A percentile compares a stretch with the other conserved stretches of the same genome.
Evolutionary conservation across 2,797 vertebrate species (phyloP).

Genomic region (Bovichtus diacanthus): DNA sequence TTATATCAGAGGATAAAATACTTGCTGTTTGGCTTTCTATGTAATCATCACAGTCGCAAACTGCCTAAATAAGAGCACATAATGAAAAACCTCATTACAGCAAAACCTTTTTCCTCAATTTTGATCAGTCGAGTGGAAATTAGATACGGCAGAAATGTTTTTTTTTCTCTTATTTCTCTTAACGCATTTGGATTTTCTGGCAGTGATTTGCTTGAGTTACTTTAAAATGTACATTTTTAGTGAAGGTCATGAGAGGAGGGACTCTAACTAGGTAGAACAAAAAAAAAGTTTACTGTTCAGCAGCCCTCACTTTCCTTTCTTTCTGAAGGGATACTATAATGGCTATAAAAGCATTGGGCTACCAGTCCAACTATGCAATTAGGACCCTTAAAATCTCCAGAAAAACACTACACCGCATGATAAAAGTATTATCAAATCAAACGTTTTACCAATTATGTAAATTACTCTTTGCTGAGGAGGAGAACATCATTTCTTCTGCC

Average conservation of each 20-base stretch:
- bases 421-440: not conserved
- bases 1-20: constrained; percentile 5
- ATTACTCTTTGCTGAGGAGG: not conserved
- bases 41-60: constrained; percentile 10
- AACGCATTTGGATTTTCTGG: constrained; percentile 24
- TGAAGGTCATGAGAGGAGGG: not conserved
- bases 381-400: not conserved
- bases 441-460: constrained; percentile 11
- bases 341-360: not conserved
- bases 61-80: constrained; percentile 16
- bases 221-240: constrained; percentile 22
- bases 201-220: not conserved
- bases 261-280: not conserved
- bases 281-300: not conserved
- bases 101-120: not conserved
- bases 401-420: not conserved
- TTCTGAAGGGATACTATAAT: constrained; percentile 1
- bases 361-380: not conserved
- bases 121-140: constrained; percentile 14
- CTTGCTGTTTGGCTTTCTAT: not conserved
- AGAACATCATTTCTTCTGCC: not conserved
- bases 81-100: constrained; percentile 35
- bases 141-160: not conserved
- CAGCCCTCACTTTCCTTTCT: not conserved
- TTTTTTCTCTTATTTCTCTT: not conserved